Base-by-base conservation (phyloP, 1,140 invertebrate species). In the Brachionus sp. region DNA sequence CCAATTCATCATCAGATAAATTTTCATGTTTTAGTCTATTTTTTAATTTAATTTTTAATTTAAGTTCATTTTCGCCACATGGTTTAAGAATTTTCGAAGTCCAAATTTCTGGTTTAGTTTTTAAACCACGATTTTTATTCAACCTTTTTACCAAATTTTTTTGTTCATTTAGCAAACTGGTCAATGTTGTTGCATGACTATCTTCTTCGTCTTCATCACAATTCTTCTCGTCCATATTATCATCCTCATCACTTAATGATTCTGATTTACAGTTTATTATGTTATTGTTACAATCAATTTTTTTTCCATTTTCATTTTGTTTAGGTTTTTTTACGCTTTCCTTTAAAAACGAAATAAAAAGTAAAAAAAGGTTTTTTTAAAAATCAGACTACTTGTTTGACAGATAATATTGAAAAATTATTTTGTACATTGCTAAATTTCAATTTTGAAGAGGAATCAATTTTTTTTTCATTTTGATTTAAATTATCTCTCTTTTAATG, bases 41-140 rank as follows among this genome's bases (percentile, higher is more conserved):
- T 16, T 70, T 70, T 3, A 75, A 19, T 46, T 75, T 75, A 19
- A 75, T 46, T 75, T 75, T 75, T 12, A 75, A 75, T 46, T 75
- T 75, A 19, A 46, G 13, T 13, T 75, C 70, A 19, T 75, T 75
- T 13, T 75, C 70, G 5, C 9, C 39, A 46, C 33, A 46, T 4
- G 19, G 19, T 9, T 44, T 46, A 3, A 44, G 9, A 37, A 39
- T 70, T 33, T 70, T 70, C 4, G 16, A 39, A 4, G 29, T 75
- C 23, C 25, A 44, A 29, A 25, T 19, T 25, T 42, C 39, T 75
- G 39, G 25, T 75, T 39, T 75, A 9, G 39, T 13, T 46, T 75
- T 75, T 4, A 16, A 16, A 13, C 19, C 19, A 23, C 39, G 23
- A 23, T 25, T 75, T 29, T 75, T 75, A 23, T 75, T 75, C n/a